Evolutionary conservation across 2,113 vertebrate genomes (phyloP).

Genomic region (Entomyzon cyanotis): DNA sequence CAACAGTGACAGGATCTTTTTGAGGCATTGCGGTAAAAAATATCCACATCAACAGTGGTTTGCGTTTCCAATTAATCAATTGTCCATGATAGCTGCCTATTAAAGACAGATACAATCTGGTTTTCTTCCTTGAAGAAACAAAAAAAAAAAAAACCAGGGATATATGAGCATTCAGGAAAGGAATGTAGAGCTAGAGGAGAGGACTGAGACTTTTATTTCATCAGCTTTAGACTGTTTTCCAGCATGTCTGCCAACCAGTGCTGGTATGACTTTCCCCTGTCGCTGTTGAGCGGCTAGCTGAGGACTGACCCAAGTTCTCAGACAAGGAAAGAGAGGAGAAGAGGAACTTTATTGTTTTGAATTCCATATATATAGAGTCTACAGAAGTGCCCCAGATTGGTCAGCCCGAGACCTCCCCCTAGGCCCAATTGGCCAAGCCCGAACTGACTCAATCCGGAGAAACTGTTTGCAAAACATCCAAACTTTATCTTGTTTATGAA

Average conservation of each 20-base stretch:
- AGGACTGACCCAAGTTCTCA: too few species aligned
- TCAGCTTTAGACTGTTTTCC: background rate
- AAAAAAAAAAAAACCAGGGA: fast-evolving
- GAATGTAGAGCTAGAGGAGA: background rate
- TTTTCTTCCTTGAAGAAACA: background rate
- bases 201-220: background rate
- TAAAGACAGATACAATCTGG: background rate
- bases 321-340: too few species aligned
- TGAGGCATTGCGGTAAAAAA: background rate
- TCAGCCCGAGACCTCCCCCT: too few species aligned
- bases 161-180: background rate
- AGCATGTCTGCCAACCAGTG: background rate
- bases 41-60: fast-evolving
- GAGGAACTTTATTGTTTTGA: too few species aligned
- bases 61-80: background rate
- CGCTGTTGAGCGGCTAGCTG: too few species aligned
- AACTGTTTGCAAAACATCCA: too few species aligned
- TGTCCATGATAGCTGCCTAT: background rate
- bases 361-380: too few species aligned
- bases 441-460: too few species aligned
- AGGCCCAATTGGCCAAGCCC: too few species aligned
- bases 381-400: too few species aligned
- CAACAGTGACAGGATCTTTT: background rate
- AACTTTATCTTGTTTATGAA: too few species aligned
- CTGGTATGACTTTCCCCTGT: background rate